A percentile compares a stretch with the other conserved stretches of the same genome.
Evolutionary conservation across 2,797 vertebrate genomes (phyloP).

Genomic region (Ambastaia sidthimunki): DNA sequence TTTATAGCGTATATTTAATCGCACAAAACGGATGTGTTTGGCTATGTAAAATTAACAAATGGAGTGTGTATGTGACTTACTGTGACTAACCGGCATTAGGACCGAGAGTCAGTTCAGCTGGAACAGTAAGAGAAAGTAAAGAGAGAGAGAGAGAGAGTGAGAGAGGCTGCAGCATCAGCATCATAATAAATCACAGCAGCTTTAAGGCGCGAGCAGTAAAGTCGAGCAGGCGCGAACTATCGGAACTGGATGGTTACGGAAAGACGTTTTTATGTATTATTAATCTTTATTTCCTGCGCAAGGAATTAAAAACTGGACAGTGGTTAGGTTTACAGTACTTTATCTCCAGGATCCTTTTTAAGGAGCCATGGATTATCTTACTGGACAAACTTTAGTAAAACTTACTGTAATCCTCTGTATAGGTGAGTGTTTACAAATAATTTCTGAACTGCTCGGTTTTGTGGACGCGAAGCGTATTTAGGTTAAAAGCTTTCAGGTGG

Average conservation of each 20-base stretch:
- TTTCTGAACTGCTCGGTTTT: background rate
- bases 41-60: no score
- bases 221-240: slow-evolving; percentile 56
- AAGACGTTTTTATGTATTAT: background rate
- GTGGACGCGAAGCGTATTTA: background rate
- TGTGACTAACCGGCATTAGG: no score
- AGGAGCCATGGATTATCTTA: slow-evolving; percentile 74
- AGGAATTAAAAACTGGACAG: slow-evolving; percentile 59
- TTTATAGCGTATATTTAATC: no score
- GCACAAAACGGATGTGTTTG: no score
- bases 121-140: no score
- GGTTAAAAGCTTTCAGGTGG: background rate
- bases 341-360: slow-evolving; percentile 59
- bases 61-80: no score
- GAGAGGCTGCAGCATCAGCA: no score
- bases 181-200: no score
- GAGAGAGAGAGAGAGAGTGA: no score
- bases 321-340: slow-evolving; percentile 38
- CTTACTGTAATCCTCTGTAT: slow-evolving; percentile 69
- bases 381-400: slow-evolving; percentile 57
- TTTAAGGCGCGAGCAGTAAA: slow-evolving; percentile 57
- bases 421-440: slow-evolving; percentile 66
- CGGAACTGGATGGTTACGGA: slow-evolving; percentile 41
- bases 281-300: slow-evolving; percentile 35
- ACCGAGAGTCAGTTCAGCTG: no score